Evolutionary conservation across 2,797 vertebrate genomes (phyloP), one percentile per base, ranked within the genome.

Genomic region (Pterois miles): DNA sequence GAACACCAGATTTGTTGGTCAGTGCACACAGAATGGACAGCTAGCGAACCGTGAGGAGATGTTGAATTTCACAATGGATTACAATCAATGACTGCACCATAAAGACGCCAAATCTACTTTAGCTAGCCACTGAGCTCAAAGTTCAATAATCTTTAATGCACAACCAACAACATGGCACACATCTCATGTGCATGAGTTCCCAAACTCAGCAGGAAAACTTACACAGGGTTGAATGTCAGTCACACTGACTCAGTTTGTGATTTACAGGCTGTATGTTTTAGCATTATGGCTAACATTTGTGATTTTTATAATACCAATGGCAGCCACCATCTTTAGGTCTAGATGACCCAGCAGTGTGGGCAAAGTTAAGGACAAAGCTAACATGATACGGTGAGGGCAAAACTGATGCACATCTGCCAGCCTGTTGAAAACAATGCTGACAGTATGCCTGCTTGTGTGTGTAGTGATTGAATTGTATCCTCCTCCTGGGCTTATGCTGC

Each of bases 401-500:
- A 16, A 65, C 3, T 56, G 65, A 59, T 4, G 12, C 12, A 65
- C 66, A 65, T 54, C 56, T 72, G 52, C 23, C 67, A 80, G 65
- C 43, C 5, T 8, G 72, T 70, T 33, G 33, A 31, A 70, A 62
- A 56, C 29, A 10, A 57, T 38, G 50, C 64, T 20, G 78, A n/a
- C 83, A 23, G 48, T 10, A 46, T 12, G 74, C 34, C 34, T 63
- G 43, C 53, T 18, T 63, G 56, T 65, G 68, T 33, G 36, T 33
- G 34, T 34, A 14, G 34, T 71, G 81, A 84, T 60, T 70, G 64
- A 75, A 83, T 27, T n/a, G 43, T n/a, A 46, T 66, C 20, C 52
- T 77, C 34, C 66, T 74, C 67, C 68, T 50, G 65, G 50, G 66
- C 43, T 59, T 76, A 81, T 69, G 38, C 54, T 80, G 65, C 71